These are phyloP conservation scores for Xylocampa areola DNA, from an alignment of 2,888 invertebrate species.

Conservation along the genomic window DNA sequence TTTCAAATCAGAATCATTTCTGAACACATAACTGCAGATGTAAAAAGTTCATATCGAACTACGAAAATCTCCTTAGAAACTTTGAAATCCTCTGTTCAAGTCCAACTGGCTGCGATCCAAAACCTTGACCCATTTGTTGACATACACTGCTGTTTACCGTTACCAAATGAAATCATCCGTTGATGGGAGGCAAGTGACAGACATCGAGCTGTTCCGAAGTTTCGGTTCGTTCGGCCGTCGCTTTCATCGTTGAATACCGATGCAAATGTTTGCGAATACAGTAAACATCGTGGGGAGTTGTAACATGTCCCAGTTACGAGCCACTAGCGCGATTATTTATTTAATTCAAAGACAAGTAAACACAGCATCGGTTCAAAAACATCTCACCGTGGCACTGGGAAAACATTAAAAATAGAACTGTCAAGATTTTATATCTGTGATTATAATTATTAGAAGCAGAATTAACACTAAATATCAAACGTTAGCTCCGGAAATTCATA, in stretches of 20 bases:
- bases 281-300: slow-evolving; percentile 49
- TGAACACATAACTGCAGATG: too few relatives aligned
- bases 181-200: slow-evolving; percentile 56
- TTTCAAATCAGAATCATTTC: too few relatives aligned
- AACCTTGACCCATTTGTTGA: slow-evolving; percentile 52
- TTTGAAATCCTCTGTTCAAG: slow-evolving; percentile 22
- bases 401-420: slow-evolving; percentile 26
- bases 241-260: slow-evolving; percentile 40
- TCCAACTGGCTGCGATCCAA: slow-evolving; percentile 62
- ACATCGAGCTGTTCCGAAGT: slow-evolving; percentile 34
- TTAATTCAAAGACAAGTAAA: slow-evolving; percentile 31
- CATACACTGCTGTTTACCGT: slow-evolving; percentile 56
- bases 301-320: slow-evolving; percentile 27
- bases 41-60: slow-evolving; percentile 13
- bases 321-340: slow-evolving; percentile 20
- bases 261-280: slow-evolving; percentile 40
- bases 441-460: slow-evolving; percentile 20
- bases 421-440: slow-evolving; percentile 16
- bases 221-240: slow-evolving; percentile 29
- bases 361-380: slow-evolving; percentile 8
- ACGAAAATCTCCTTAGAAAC: slow-evolving; percentile 23
- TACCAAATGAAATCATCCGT: slow-evolving; percentile 45
- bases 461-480: slow-evolving; percentile 13
- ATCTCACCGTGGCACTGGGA: slow-evolving; percentile 17
- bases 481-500: not conserved